A percentile compares a stretch with the other conserved stretches of the same genome.
Conservation (phyloP, 2,797 vertebrate genomes). For the Acridotheres tristis region DNA sequence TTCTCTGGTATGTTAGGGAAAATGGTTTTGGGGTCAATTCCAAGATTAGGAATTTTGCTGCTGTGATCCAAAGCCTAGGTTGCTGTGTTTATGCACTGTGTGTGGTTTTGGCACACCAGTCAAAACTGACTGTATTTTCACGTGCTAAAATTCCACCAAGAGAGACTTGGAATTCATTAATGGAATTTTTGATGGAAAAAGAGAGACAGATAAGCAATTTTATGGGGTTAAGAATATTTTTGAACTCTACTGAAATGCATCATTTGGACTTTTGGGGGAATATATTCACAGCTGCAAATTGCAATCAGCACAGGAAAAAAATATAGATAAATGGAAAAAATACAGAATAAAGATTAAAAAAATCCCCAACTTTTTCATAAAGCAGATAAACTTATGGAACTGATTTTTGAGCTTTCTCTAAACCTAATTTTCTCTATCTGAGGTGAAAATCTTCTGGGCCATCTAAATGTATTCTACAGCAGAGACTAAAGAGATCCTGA, state of each 20-base stretch:
- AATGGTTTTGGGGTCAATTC: neutral
- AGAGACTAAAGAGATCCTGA: neutral
- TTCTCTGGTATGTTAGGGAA: neutral
- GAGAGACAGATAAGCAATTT: neutral
- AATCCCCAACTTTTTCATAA: neutral
- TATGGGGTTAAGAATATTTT: neutral
- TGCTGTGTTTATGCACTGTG: neutral
- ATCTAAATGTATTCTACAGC: neutral
- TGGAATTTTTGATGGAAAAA: neutral
- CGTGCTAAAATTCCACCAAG: neutral
- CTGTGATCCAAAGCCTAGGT: neutral
- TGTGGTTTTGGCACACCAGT: neutral
- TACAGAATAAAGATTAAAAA: neutral
- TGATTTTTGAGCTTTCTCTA: neutral
- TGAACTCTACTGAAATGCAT: neutral
- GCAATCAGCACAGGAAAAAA: neutral
- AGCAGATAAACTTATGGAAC: slow-evolving; percentile 10
- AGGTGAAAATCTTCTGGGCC: neutral
- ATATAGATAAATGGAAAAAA: neutral
- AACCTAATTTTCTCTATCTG: neutral
- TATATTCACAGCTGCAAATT: slow-evolving; percentile 41
- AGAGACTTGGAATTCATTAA: neutral
- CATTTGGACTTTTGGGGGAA: neutral
- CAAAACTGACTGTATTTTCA: neutral
- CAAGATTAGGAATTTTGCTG: neutral